Percentiles rank a stretch among this genome's conserved stretches.
phyloP scores from a whole-genome alignment of 1,140 invertebrate genomes.

The Drosophila orena region DNA sequence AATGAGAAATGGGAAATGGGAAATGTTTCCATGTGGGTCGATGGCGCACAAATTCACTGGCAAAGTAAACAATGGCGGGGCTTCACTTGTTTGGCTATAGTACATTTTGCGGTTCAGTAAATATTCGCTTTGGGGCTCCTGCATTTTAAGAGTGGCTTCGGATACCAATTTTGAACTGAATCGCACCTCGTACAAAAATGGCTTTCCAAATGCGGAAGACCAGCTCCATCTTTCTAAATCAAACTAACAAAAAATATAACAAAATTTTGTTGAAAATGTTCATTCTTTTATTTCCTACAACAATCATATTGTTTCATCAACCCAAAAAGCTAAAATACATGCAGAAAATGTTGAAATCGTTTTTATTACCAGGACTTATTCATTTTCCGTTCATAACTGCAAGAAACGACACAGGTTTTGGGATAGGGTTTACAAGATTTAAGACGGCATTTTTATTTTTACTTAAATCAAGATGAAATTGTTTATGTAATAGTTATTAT shows the following conservation, averaged over 20 bases:
- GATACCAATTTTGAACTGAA: neutral
- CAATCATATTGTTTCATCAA: too few species aligned
- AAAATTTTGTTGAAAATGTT: too few species aligned
- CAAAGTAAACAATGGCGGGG: conserved; percentile 61
- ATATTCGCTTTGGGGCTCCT: conserved; percentile 41
- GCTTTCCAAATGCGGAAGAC: neutral
- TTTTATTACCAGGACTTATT: too few species aligned
- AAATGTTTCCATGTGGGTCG: conserved; percentile 68
- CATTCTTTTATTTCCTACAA: too few species aligned
- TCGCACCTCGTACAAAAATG: too few species aligned
- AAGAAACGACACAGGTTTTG: neutral
- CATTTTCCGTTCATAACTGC: neutral
- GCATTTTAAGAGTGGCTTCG: neutral
- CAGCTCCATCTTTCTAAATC: neutral
- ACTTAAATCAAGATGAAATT: conserved; percentile 56
- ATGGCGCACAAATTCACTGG: conserved; percentile 61
- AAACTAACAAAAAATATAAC: too few species aligned
- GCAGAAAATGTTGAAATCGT: too few species aligned
- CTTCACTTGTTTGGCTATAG: conserved; percentile 16
- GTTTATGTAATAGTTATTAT: conserved; percentile 47
- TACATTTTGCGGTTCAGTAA: conserved; percentile 65
- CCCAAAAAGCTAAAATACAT: neutral
- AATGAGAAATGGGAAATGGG: conserved; percentile 68
- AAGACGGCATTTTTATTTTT: conserved; percentile 76
- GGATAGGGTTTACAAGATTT: conserved; percentile 27